Evolutionary conservation across 1,140 invertebrate genomes (phyloP), one percentile per base, ranked within the genome.

Genomic region (Bombus pascuorum): DNA sequence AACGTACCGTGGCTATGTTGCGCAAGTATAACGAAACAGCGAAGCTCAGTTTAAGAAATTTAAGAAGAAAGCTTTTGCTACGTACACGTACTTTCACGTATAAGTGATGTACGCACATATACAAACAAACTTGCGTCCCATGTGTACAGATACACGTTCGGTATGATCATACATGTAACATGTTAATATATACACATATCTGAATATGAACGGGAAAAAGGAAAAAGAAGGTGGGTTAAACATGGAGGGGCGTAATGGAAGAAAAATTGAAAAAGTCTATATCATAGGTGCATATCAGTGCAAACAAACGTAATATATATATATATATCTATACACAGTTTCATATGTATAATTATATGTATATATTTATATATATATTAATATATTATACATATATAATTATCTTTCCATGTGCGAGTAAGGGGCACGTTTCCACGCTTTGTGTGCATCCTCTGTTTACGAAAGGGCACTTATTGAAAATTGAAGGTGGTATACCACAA

Each of bases 391-490:
- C 32, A 34, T 37, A 66, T 44, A 65, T 37, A 68, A 68, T n/a
- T 10, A 32, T 62, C 9, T 42, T 59, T 62, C 15, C 39, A n/a
- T 72, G 77, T 77, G 57, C 66, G 62, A 2, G 6, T 79, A 44
- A 32, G 37, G 47, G 32, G 15, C 34, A 59, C 37, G 34, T 71
- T 79, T 47, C 12, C 47, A 53, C 83, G 83, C 34, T 75, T 65
- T 34, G 28, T 80, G 77, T 80, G 68, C 76, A 79, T 84, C 82
- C 82, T 71, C 75, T 78, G 82, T 80, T 70, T 72, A 72, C 83
- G 57, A 72, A 72, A 53, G 39, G 68, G 28, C 77, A 73, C 53
- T 80, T 80, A 71, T 80, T 34, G 80, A 80, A 84, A 81, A 85
- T 80, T 53, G 65, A 42, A 85, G 77, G 68, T 80, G 77, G 77